Evolutionary conservation across 2,113 vertebrate species (phyloP).

Genomic region (Serinus canaria): DNA sequence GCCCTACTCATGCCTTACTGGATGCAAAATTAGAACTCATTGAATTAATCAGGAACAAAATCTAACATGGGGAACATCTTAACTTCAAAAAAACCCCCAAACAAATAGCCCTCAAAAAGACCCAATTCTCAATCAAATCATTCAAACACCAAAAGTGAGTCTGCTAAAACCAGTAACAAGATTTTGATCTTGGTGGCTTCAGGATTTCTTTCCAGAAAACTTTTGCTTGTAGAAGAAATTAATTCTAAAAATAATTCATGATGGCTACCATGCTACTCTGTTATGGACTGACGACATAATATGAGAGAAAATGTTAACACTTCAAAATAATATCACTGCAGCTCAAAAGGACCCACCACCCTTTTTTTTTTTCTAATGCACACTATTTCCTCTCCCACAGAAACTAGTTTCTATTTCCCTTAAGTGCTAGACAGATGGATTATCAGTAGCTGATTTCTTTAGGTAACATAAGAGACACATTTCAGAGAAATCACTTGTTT

Average conservation of each 20-base stretch:
- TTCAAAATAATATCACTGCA: background rate
- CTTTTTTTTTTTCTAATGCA: background rate
- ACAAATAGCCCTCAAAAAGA: background rate
- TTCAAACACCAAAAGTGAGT: background rate
- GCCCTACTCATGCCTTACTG: background rate
- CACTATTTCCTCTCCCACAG: constrained; percentile 1
- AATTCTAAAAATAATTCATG: background rate
- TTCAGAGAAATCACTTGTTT: constrained; percentile 51
- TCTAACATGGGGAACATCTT: background rate
- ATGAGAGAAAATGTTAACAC: background rate
- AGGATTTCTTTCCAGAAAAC: background rate
- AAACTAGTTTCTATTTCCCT: constrained; percentile 53
- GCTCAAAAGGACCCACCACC: rapidly evolving
- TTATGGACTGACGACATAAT: rapidly evolving
- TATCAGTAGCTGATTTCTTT: background rate
- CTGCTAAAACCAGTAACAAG: background rate
- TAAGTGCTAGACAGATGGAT: constrained; percentile 15
- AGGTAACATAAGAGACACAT: background rate
- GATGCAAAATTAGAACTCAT: background rate
- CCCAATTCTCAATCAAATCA: background rate
- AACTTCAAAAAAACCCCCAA: background rate
- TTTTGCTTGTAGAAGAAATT: background rate
- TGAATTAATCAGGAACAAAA: background rate
- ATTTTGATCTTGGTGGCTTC: background rate
- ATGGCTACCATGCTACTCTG: background rate